A percentile compares a stretch with the other conserved stretches of the same genome.
phyloP scores from a whole-genome alignment of 2,888 invertebrate species.

The Autographa gamma region DNA sequence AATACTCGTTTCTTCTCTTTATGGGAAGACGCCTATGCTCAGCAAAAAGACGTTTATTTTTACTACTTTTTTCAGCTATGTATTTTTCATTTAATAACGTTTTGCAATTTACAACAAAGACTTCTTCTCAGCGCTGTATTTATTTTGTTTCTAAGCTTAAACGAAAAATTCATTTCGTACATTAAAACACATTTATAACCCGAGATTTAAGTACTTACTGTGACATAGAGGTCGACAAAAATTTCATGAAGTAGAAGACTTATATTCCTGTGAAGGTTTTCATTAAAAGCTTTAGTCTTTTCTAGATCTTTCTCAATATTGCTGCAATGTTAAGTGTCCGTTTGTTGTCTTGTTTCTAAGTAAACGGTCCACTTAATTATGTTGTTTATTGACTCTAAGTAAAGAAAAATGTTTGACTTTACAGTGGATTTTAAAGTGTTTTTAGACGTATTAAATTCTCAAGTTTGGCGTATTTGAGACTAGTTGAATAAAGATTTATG shows the following conservation, averaged over 20 bases:
- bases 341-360: conserved; percentile 21
- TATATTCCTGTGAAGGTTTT: not conserved
- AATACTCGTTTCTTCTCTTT: too few species aligned
- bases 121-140: not conserved
- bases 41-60: too few species aligned
- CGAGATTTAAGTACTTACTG: not conserved
- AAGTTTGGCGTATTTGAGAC: conserved; percentile 7
- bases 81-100: too few species aligned
- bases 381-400: conserved; percentile 13
- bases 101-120: too few species aligned
- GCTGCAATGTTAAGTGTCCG: conserved; percentile 20
- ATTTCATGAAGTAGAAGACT: not conserved
- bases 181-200: not conserved
- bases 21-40: too few species aligned
- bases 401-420: conserved; percentile 18
- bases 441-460: conserved; percentile 13
- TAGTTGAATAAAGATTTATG: not conserved
- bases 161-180: not conserved
- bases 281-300: not conserved
- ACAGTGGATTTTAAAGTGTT: not conserved
- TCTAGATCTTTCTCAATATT: not conserved
- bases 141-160: not conserved
- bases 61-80: too few species aligned
- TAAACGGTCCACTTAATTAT: conserved; percentile 29
- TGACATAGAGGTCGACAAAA: not conserved